A percentile compares a stretch with the other conserved stretches of the same genome.
Conservation (phyloP, 2,113 vertebrate species). For the Zootoca vivipara region DNA sequence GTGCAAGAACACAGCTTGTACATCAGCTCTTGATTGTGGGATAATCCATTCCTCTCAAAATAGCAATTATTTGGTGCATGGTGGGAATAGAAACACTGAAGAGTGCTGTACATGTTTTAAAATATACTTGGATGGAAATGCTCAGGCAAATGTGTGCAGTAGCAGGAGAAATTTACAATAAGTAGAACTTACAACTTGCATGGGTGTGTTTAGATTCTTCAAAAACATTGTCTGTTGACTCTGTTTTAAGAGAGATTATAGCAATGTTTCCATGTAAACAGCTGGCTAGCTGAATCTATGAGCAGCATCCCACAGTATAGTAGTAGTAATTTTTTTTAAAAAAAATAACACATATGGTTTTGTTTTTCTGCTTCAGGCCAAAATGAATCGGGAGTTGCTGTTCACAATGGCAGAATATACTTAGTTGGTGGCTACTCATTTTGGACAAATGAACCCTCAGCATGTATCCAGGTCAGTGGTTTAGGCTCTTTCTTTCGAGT, state of each 20-base stretch:
- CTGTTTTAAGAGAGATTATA: background rate
- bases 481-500: constrained; percentile 62
- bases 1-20: background rate
- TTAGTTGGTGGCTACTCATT: constrained; percentile 98
- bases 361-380: constrained; percentile 84
- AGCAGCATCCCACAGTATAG: constrained; percentile 4
- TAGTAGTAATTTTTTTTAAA: constrained; percentile 12
- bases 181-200: background rate
- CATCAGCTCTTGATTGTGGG: background rate
- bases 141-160: background rate
- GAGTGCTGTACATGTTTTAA: background rate
- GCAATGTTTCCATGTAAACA: background rate
- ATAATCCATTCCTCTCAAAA: background rate
- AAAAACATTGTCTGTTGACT: background rate
- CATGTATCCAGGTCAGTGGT: constrained; percentile 94
- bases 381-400: constrained; percentile 95
- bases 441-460: constrained; percentile 98
- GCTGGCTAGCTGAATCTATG: background rate
- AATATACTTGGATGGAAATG: background rate
- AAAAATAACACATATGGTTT: constrained; percentile 53
- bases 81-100: background rate
- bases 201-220: background rate
- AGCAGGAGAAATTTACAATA: background rate
- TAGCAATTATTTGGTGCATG: background rate
- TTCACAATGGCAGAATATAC: constrained; percentile 95